These are phyloP conservation scores for Girardinus metallicus DNA, from an alignment of 2,797 vertebrate genomes.

Conservation along the genomic window DNA sequence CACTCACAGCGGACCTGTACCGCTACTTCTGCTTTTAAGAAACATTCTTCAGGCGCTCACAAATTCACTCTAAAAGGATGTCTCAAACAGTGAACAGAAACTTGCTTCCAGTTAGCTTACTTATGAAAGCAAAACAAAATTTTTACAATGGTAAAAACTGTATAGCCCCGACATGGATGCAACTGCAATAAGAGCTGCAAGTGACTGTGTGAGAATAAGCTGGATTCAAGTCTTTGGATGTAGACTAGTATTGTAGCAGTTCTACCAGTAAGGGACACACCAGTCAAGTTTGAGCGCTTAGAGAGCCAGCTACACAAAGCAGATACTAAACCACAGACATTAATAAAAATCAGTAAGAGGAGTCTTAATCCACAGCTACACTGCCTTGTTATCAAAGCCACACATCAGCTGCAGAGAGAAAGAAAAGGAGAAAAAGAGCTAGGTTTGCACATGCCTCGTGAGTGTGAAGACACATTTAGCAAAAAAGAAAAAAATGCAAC, in stretches of 20 bases:
- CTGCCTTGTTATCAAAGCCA: constrained; percentile 17
- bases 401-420: constrained; percentile 41
- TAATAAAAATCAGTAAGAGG: constrained; percentile 35
- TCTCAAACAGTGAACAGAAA: not conserved
- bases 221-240: too few relatives aligned
- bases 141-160: not conserved
- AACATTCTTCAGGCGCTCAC: not conserved
- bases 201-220: not conserved
- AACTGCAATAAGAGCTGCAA: not conserved
- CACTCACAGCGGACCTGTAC: constrained; percentile 10
- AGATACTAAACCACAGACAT: constrained; percentile 21
- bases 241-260: not conserved
- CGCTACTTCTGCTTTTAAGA: constrained; percentile 69
- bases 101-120: not conserved
- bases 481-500: not conserved
- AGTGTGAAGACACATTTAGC: not conserved
- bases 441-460: constrained; percentile 9
- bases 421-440: constrained; percentile 1
- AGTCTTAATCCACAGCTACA: constrained; percentile 35
- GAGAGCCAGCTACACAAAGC: constrained; percentile 20
- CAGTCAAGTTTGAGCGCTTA: not conserved
- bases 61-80: not conserved
- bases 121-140: constrained; percentile 16
- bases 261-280: not conserved
- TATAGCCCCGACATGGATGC: not conserved